A percentile compares a stretch with the other conserved stretches of the same genome.
Evolutionary conservation across 1,140 invertebrate genomes (phyloP).

Genomic region (Latrodectus geometricus): DNA sequence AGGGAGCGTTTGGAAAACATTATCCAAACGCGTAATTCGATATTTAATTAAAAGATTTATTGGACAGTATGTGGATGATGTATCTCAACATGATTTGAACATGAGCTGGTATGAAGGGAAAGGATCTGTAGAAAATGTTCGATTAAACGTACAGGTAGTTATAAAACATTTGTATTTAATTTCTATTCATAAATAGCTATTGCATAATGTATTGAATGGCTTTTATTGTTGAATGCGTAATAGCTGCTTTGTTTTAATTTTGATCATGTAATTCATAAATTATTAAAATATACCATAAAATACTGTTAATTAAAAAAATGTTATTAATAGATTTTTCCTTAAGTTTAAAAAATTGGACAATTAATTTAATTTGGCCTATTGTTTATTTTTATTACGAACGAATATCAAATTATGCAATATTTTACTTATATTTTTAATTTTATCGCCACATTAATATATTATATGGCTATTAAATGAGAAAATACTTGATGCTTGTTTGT

Average conservation of each 20-base stretch:
- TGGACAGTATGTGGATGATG: slow-evolving; percentile 34
- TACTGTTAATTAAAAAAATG: background rate
- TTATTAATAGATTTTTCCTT: background rate
- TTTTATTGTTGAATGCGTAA: background rate
- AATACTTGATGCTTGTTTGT: no score
- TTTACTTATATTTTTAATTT: no score
- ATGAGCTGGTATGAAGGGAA: slow-evolving; percentile 3
- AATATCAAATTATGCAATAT: no score
- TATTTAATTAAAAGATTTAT: slow-evolving; percentile 26
- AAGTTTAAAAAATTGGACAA: no score
- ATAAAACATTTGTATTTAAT: background rate
- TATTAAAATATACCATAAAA: background rate
- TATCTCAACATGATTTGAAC: slow-evolving; percentile 20
- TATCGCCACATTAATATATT: no score
- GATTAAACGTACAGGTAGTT: slow-evolving; percentile 15
- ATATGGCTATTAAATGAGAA: no score
- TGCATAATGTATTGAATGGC: background rate
- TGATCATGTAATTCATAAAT: background rate
- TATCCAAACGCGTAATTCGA: slow-evolving; percentile 13
- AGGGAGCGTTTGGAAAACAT: background rate
- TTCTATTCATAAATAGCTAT: background rate
- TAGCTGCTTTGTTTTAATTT: background rate
- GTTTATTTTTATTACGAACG: no score
- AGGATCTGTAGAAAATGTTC: slow-evolving; percentile 26
- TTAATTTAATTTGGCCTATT: no score